A percentile compares a stretch with the other conserved stretches of the same genome.
phyloP scores from a whole-genome alignment of 2,797 vertebrate species.

The Halcyon smyrnensis region DNA sequence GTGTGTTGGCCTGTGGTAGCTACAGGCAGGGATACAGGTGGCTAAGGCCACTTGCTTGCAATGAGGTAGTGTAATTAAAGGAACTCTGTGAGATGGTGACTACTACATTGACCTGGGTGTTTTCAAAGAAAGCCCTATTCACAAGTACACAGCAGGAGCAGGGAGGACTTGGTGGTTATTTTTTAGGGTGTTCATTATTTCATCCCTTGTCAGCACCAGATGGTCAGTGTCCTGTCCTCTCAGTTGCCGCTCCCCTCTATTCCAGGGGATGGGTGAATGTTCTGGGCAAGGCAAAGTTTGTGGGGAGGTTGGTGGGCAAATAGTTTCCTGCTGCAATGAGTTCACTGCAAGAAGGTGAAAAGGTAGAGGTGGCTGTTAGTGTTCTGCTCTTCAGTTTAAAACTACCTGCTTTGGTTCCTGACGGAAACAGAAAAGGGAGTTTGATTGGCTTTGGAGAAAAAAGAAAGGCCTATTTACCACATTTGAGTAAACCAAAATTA shows the following conservation, averaged over 20 bases:
- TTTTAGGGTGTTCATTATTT: background rate
- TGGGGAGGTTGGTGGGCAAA: background rate
- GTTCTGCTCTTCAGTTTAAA: background rate
- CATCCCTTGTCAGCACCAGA: background rate
- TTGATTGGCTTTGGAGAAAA: background rate
- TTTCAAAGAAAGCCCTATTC: background rate
- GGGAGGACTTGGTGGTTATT: background rate
- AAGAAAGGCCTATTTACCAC: background rate
- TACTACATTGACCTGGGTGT: background rate
- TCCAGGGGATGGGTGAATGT: background rate
- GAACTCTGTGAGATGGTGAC: background rate
- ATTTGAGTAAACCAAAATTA: background rate
- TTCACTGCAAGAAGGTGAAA: background rate
- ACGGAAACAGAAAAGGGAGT: background rate
- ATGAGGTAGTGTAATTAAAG: background rate
- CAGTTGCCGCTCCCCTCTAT: background rate
- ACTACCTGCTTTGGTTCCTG: background rate
- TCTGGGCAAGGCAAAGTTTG: background rate
- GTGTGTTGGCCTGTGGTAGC: background rate
- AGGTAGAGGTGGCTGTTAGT: background rate
- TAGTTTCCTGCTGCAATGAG: background rate
- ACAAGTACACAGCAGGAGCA: background rate
- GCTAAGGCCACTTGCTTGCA: background rate
- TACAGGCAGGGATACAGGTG: background rate
- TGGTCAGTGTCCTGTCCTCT: background rate